phyloP scores from a whole-genome alignment of 2,113 vertebrate genomes.

The Bufo gargarizans region DNA sequence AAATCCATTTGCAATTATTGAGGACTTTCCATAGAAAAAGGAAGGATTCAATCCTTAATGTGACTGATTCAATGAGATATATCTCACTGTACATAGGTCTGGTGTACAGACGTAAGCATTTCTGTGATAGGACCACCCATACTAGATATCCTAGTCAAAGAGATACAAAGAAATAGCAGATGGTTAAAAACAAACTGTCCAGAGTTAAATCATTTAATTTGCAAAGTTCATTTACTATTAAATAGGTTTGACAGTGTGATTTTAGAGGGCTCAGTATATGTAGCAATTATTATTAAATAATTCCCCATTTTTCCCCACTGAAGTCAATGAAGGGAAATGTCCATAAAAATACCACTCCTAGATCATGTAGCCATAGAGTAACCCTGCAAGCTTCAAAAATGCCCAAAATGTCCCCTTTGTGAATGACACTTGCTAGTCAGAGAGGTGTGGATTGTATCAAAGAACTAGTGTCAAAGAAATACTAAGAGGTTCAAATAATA shows the following conservation, averaged over 20 bases:
- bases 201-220: too few relatives aligned
- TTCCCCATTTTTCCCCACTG: too few relatives aligned
- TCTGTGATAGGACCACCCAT: background rate
- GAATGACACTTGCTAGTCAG: too few relatives aligned
- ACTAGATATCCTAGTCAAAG: background rate
- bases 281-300: too few relatives aligned
- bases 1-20: background rate
- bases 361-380: background rate
- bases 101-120: background rate
- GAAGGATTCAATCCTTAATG: background rate
- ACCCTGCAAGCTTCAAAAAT: background rate
- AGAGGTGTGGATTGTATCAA: too few relatives aligned
- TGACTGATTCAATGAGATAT: background rate
- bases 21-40: background rate
- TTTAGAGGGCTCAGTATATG: too few relatives aligned
- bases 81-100: background rate
- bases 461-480: background rate
- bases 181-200: background rate
- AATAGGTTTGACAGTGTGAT: too few relatives aligned
- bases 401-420: background rate
- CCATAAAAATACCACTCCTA: background rate
- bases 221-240: too few relatives aligned
- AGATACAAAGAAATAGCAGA: background rate
- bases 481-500: background rate
- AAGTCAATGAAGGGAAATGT: background rate